Evolutionary conservation across 1,140 invertebrate genomes (phyloP), one percentile per base, ranked within the genome.

Genomic region (Plectus sambesii): DNA sequence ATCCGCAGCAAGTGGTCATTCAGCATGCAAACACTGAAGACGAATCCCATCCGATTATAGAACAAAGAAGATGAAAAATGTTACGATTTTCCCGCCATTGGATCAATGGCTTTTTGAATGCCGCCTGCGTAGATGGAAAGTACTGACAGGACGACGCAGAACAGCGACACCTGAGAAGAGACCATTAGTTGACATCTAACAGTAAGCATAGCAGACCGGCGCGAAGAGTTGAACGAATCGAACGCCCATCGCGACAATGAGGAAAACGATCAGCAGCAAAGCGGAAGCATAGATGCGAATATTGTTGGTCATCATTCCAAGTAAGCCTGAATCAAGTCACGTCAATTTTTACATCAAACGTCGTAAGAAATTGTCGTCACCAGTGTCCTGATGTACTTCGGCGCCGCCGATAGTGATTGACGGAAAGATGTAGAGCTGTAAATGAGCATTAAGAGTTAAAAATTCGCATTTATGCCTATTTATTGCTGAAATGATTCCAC

Each of bases 161-260:
- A 56, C 19, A 76, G 61, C 12, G 75, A 76, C n/a, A 76, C 50
- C 53, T 44, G 3, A 5, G 44, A 49, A 29, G 5, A 27, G 17
- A 15, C 3, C 27, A 29, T 33, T 27, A 42, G 20, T 44, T 44
- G 9, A 12, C 5, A 12, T 36, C 17, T 44, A 22, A 23, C 6
- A 47, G 9, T 19, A 44, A 6, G 5, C 15, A 47, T 19, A 42
- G 38, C 40, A 24, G 37, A 56, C 56, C 0, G 75, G 67, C 4
- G 75, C 75, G 48, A 76, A 68, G 57, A 73, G 72, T 63, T 73
- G 74, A 27, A 76, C 75, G 56, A 76, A 77, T 33, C 60, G 63
- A 29, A 76, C 73, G 3, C 75, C 75, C 36, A 77, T 66, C 48
- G 76, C 75, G 15, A 76, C 74, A 42, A 74, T 72, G 19, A 69